phyloP scores from a whole-genome alignment of 2,113 vertebrate genomes.

The Brachyistius frenatus region DNA sequence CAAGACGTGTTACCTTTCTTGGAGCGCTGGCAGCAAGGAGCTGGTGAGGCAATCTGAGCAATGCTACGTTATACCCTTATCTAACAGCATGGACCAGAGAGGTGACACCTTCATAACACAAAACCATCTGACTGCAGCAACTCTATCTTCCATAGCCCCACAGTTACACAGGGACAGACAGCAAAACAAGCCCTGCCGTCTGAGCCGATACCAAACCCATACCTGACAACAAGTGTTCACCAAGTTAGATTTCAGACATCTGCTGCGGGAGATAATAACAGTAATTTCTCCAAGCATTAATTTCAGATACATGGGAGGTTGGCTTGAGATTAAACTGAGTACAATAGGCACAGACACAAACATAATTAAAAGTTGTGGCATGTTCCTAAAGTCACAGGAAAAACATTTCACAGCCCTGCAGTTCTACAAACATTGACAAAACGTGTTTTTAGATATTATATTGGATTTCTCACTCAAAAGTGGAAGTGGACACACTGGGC shows the following conservation, averaged over 20 bases:
- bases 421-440: too few species aligned
- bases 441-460: too few species aligned
- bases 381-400: not conserved
- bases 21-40: conserved; percentile 32
- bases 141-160: conserved; percentile 55
- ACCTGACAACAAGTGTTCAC: conserved; percentile 32
- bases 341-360: not conserved
- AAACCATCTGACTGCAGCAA: conserved; percentile 61
- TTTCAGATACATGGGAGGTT: conserved; percentile 33
- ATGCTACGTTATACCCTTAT: conserved; percentile 58
- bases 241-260: conserved; percentile 25
- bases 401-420: not conserved
- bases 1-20: conserved; percentile 24
- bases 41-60: conserved; percentile 44
- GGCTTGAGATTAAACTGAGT: conserved; percentile 6
- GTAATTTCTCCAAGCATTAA: not conserved
- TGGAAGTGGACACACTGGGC: too few species aligned
- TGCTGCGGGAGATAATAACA: conserved; percentile 17
- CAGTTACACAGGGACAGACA: conserved; percentile 43
- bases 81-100: conserved; percentile 57
- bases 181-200: not conserved
- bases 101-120: conserved; percentile 50
- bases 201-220: conserved; percentile 21
- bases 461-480: too few species aligned
- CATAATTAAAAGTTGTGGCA: not conserved